Conservation (phyloP, 2,888 invertebrate genomes). For the Andrena hattorfiana region DNA sequence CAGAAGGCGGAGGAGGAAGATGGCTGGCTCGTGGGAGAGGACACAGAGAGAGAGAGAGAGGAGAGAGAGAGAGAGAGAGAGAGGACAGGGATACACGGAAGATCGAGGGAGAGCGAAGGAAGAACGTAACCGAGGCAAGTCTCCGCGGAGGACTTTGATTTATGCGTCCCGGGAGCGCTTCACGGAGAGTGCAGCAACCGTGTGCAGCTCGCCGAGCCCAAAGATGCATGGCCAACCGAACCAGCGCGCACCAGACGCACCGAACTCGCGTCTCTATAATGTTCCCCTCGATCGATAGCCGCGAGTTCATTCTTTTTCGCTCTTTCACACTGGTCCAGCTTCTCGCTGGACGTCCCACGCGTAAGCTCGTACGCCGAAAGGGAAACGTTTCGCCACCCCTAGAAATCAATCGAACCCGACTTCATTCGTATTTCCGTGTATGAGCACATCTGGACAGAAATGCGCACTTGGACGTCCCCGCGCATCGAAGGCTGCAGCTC, state of each 20-base stretch:
- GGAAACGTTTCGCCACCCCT: slow-evolving; percentile 28
- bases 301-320: slow-evolving; percentile 17
- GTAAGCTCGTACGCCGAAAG: background rate
- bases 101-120: slow-evolving; percentile 25
- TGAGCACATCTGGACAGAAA: background rate
- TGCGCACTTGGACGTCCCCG: background rate
- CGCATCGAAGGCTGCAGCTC: background rate
- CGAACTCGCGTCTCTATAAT: slow-evolving; percentile 70
- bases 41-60: background rate
- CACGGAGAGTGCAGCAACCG: slow-evolving; percentile 72
- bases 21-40: slow-evolving; percentile 23
- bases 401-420: background rate
- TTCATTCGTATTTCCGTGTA: background rate
- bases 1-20: background rate
- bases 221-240: slow-evolving; percentile 75
- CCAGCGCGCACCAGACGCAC: slow-evolving; percentile 49
- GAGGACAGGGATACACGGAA: background rate
- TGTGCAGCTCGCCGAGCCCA: slow-evolving; percentile 64
- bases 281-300: slow-evolving; percentile 65
- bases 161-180: slow-evolving; percentile 81
- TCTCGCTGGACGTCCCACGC: background rate
- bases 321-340: background rate
- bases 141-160: slow-evolving; percentile 80
- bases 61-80: background rate
- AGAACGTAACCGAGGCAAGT: slow-evolving; percentile 70